Conservation (phyloP, 1,140 invertebrate genomes). For the Trichomalopsis sarcophagae region DNA sequence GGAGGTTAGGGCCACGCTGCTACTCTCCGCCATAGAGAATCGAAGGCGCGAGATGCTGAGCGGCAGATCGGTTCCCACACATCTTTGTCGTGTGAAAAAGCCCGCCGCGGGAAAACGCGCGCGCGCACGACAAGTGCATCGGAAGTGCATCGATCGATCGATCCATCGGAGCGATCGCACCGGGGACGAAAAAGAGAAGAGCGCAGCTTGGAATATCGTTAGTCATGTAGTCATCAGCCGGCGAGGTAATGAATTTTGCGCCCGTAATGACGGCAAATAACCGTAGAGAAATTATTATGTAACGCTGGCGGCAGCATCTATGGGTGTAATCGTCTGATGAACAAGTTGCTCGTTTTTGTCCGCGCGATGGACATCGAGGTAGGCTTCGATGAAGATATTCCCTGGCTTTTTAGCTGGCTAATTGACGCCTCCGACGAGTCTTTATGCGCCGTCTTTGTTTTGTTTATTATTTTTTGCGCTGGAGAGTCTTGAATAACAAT, state of each 20-base stretch:
- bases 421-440: background rate
- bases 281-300: slow-evolving; percentile 13
- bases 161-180: background rate
- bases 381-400: background rate
- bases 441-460: background rate
- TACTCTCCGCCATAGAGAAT: background rate
- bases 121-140: slow-evolving; percentile 46
- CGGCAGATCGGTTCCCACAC: slow-evolving; percentile 37
- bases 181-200: slow-evolving; percentile 3
- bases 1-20: background rate
- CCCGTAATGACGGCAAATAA: slow-evolving; percentile 17
- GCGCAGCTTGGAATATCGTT: background rate
- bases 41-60: background rate
- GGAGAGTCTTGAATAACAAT: background rate
- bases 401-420: background rate
- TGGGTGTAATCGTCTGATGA: background rate
- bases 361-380: background rate
- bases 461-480: background rate
- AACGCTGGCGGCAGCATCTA: background rate
- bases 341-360: background rate
- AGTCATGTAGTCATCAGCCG: slow-evolving; percentile 25
- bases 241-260: slow-evolving; percentile 22
- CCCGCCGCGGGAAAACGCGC: slow-evolving; percentile 29
- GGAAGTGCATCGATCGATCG: slow-evolving; percentile 41
- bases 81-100: slow-evolving; percentile 39